Percentiles rank a stretch among this genome's conserved stretches.
Evolutionary conservation across 2,797 vertebrate genomes (phyloP).

Genomic region (Halcyon smyrnensis): DNA sequence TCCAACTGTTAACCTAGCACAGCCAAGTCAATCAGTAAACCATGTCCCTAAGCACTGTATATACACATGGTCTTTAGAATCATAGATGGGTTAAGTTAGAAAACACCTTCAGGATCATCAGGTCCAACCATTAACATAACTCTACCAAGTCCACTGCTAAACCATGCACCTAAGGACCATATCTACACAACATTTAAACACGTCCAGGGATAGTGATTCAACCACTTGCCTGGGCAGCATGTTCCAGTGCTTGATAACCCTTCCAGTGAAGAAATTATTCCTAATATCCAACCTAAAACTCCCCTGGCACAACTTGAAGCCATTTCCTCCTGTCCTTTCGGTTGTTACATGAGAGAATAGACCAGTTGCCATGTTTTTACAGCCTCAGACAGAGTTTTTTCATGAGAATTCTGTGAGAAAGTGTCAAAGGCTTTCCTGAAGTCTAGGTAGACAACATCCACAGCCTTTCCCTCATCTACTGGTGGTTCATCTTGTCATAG

Average conservation of each 20-base stretch:
- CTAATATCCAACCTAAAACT: neutral
- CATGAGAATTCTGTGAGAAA: no score
- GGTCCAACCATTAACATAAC: no score
- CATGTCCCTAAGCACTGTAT: neutral
- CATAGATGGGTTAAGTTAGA: no score
- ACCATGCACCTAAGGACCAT: neutral
- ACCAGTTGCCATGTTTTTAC: no score
- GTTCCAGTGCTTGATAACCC: neutral
- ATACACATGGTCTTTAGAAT: neutral
- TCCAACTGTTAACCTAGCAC: neutral
- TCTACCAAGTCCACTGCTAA: no score
- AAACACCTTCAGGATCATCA: no score
- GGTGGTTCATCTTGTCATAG: no score
- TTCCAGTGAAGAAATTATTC: neutral
- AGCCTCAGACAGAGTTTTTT: no score
- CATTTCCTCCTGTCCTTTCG: neutral
- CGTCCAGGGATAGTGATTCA: neutral
- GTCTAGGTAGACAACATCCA: no score
- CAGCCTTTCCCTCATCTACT: no score
- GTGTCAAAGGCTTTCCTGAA: no score
- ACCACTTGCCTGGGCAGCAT: neutral
- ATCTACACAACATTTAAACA: neutral
- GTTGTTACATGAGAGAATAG: neutral
- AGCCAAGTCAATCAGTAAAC: neutral
- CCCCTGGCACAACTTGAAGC: neutral